Conservation (phyloP, 2,797 vertebrate genomes). For the Megaceryle alcyon region DNA sequence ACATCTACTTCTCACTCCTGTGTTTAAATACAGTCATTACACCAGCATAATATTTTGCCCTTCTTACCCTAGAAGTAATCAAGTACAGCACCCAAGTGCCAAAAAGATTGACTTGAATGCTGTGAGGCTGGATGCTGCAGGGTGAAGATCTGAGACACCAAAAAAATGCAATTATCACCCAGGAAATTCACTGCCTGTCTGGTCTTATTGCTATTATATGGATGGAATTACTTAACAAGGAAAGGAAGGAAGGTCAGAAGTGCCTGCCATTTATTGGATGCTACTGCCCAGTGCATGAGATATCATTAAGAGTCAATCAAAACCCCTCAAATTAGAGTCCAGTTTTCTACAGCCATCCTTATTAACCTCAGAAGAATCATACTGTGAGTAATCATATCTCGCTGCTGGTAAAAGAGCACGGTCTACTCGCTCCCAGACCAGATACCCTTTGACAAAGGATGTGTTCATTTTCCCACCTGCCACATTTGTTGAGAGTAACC, state of each 20-base stretch:
- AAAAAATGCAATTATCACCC: conserved; percentile 47
- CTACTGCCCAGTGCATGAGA: conserved; percentile 12
- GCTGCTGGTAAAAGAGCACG: conserved; percentile 8
- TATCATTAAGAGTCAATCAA: conserved; percentile 50
- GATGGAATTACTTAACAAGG: conserved; percentile 35
- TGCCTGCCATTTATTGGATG: neutral
- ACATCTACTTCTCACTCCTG: neutral
- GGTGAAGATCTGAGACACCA: neutral
- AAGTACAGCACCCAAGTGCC: neutral
- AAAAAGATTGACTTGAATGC: neutral
- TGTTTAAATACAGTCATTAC: neutral
- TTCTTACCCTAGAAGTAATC: neutral
- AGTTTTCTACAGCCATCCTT: conserved; percentile 4
- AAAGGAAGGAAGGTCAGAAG: conserved; percentile 49
- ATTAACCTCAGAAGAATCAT: conserved; percentile 43
- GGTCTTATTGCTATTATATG: neutral
- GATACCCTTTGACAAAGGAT: conserved; percentile 13
- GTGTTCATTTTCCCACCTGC: conserved; percentile 49
- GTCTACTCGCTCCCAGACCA: neutral
- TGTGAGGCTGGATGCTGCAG: neutral
- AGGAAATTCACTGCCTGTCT: conserved; percentile 39
- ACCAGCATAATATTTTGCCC: neutral
- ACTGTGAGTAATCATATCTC: conserved; percentile 49
- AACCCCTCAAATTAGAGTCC: conserved; percentile 6
- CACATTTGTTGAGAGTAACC: conserved; percentile 31